These are phyloP conservation scores for Psilopsiagon aymara DNA, from an alignment of 2,113 vertebrate genomes.

Conservation along the genomic window DNA sequence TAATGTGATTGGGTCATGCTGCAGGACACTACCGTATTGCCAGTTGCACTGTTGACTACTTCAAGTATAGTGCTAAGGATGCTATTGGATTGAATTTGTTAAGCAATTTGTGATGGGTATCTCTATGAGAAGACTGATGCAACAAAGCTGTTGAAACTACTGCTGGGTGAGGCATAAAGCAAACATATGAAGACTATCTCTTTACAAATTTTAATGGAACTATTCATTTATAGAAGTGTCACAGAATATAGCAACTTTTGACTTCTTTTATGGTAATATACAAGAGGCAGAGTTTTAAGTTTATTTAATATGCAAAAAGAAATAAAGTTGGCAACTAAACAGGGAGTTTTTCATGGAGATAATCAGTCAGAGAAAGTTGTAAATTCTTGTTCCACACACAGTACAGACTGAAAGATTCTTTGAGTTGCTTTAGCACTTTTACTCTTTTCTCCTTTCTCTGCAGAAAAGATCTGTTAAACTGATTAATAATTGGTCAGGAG, in stretches of 20 bases:
- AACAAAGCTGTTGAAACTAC: neutral
- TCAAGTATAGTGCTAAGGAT: neutral
- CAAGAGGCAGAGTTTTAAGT: neutral
- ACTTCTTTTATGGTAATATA: neutral
- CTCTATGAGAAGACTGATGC: neutral
- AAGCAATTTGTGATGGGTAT: neutral
- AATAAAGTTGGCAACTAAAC: neutral
- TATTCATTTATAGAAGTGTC: neutral
- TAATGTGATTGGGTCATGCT: neutral
- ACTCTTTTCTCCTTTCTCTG: neutral
- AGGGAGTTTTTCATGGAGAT: neutral
- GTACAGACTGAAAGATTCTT: neutral
- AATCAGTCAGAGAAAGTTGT: neutral
- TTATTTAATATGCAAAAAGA: neutral
- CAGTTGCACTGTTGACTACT: neutral
- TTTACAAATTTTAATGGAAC: neutral
- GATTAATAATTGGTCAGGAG: neutral
- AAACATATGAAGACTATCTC: neutral
- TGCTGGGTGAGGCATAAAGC: neutral
- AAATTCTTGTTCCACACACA: neutral
- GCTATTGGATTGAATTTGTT: neutral
- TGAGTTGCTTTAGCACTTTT: neutral
- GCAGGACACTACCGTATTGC: neutral
- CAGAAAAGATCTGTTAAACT: neutral
- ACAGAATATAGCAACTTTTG: neutral